A percentile compares a stretch with the other conserved stretches of the same genome.
Conservation (phyloP, 1,140 invertebrate species). For the Ceratina japonica region DNA sequence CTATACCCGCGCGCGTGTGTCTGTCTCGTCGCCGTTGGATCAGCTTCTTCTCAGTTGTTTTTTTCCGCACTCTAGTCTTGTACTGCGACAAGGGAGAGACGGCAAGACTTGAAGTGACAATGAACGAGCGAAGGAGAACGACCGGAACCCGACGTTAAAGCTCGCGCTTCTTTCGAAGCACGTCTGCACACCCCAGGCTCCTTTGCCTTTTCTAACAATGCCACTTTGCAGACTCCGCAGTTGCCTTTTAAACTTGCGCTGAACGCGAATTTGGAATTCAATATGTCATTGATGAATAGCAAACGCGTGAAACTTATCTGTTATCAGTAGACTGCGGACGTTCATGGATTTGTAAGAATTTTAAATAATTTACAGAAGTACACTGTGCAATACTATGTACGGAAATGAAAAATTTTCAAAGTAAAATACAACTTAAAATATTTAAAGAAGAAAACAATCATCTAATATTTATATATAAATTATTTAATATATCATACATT, state of each 20-base stretch:
- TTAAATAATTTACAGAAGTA: too few species aligned
- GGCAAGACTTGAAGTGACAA: slow-evolving; percentile 33
- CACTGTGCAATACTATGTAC: too few species aligned
- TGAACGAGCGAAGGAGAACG: slow-evolving; percentile 13
- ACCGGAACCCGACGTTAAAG: slow-evolving; percentile 20
- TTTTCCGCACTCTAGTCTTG: neutral
- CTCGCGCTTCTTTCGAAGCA: slow-evolving; percentile 21
- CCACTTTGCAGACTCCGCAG: slow-evolving; percentile 23
- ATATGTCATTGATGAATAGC: too few species aligned
- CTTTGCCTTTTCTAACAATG: slow-evolving; percentile 31
- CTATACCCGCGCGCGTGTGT: neutral
- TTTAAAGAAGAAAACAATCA: too few species aligned
- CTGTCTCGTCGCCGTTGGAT: neutral
- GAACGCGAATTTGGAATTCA: neutral
- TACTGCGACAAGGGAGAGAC: neutral
- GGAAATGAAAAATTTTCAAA: too few species aligned
- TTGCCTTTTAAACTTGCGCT: slow-evolving; percentile 9
- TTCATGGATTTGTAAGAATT: too few species aligned
- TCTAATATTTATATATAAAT: too few species aligned
- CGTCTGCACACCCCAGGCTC: slow-evolving; percentile 30
- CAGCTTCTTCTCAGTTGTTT: neutral
- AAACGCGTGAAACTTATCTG: too few species aligned
- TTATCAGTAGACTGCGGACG: too few species aligned
- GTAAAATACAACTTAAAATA: too few species aligned
- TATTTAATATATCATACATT: too few species aligned